Base-by-base conservation (phyloP, 1,140 invertebrate species). In the Macrotrachela quadricornifera region DNA sequence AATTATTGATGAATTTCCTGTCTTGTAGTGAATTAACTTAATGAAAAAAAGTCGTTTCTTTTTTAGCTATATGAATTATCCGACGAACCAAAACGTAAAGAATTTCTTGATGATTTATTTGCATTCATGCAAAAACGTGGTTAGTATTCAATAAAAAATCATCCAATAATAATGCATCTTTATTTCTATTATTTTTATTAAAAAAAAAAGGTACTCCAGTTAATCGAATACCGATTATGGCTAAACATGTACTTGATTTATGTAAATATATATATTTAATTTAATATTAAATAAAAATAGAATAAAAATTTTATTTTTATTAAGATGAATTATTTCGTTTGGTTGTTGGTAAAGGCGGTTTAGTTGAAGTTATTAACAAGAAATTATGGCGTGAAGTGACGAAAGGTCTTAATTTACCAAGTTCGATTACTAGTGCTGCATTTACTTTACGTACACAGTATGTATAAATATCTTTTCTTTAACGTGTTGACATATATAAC, bases 341-440 rank as follows among this genome's bases (percentile, higher is more conserved):
- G 66, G 94, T 99, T 56, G 90, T 96, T 53, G 85, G 86, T 13
- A 80, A 94, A 54, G 94, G 94, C 47, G 94, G 94, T 9, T 76
- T 99, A 17, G 92, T 99, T 14, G 92, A 97, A 72, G 92, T 99
- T 48, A 99, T 99, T 72, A 99, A 97, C 75, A 99, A 97, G 75
- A 99, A 99, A 71, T 75, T 97, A 47, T 99, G 92, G 94, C 83
- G 95, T 65, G 91, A 96, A 76, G 97, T 97, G 65, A 97, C 96
- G 69, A 97, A 97, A 73, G 94, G 94, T 16, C 78, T 99, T 44
- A 87, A 91, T 71, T 74, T 99, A 56, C 94, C 94, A 0, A 92
- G 88, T 1, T 92, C 86, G 57, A 99, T 99, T 66, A 99, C 94
- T 12, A 95, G 88, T 51, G 94, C 94, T 11, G 94, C 94, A 13